Evolutionary conservation across 2,888 invertebrate species (phyloP).

Genomic region (Macaria notata): DNA sequence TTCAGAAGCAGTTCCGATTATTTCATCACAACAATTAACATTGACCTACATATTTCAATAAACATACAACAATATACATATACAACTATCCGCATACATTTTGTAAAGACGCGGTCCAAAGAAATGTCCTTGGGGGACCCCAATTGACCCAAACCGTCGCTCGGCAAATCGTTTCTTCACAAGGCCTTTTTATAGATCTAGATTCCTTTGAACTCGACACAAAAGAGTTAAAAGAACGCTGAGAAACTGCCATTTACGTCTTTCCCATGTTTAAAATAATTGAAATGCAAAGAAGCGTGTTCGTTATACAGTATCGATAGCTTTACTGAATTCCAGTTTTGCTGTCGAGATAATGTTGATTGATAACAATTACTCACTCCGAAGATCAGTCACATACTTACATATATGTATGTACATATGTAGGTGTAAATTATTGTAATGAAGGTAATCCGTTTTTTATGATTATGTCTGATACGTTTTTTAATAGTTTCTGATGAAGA

Average conservation of each 20-base stretch:
- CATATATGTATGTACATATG: no score
- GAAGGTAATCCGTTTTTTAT: no score
- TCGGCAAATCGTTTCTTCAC: conserved; percentile 29
- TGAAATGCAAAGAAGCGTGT: conserved; percentile 7
- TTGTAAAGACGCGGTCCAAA: no score
- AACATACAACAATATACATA: no score
- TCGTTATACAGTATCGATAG: conserved; percentile 6
- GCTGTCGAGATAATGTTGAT: background rate
- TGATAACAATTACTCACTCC: background rate
- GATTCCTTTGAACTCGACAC: conserved; percentile 27
- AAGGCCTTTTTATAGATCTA: conserved; percentile 36
- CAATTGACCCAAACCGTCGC: conserved; percentile 23
- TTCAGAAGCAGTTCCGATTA: no score
- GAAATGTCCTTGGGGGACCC: conserved; percentile 48
- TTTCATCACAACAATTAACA: conserved; percentile 1
- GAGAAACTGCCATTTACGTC: conserved; percentile 7
- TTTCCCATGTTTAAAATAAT: conserved; percentile 21
- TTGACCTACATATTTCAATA: background rate
- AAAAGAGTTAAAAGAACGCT: conserved; percentile 24
- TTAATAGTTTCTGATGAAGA: no score
- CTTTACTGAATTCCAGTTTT: conserved; percentile 3
- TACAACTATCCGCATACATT: no score
- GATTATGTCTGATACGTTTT: no score
- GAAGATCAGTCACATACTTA: no score
- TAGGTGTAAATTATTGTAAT: no score